Conservation (phyloP, 1,140 invertebrate species). For the Drosophila murphyi region DNA sequence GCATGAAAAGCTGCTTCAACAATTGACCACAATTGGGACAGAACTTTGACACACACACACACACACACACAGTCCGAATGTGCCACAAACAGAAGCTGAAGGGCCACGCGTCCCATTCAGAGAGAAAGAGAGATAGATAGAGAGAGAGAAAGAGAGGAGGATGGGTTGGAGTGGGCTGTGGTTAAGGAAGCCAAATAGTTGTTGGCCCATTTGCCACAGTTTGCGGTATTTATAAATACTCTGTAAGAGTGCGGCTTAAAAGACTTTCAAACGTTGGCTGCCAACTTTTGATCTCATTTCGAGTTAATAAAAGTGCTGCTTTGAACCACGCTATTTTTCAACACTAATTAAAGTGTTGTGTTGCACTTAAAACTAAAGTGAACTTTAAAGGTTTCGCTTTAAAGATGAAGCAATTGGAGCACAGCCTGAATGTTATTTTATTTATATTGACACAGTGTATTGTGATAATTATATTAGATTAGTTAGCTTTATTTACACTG, state of each 20-base stretch:
- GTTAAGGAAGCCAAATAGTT: conserved; percentile 76
- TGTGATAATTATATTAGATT: too few relatives aligned
- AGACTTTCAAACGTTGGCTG: neutral
- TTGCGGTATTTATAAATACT: conserved; percentile 44
- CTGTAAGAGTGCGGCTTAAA: conserved; percentile 1
- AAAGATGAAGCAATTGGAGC: too few relatives aligned
- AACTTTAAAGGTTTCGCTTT: too few relatives aligned
- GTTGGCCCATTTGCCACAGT: conserved; percentile 74
- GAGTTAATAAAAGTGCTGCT: neutral
- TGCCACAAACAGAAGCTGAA: conserved; percentile 13
- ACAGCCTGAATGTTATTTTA: too few relatives aligned
- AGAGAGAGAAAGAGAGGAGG: neutral
- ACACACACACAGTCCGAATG: conserved; percentile 18
- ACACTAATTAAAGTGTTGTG: neutral
- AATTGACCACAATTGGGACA: conserved; percentile 81
- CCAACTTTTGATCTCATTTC: neutral
- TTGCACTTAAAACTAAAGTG: neutral
- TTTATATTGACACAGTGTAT: too few relatives aligned
- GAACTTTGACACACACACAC: conserved; percentile 35
- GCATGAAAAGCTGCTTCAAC: conserved; percentile 49
- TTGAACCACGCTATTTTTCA: neutral
- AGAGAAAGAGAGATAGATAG: conserved; percentile 20
- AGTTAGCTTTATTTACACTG: too few relatives aligned
- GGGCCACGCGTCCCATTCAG: conserved; percentile 13
- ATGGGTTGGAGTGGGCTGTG: neutral